Evolutionary conservation across 2,888 invertebrate genomes (phyloP), one percentile per base, ranked within the genome.

Genomic region (Aporophyla nigra): DNA sequence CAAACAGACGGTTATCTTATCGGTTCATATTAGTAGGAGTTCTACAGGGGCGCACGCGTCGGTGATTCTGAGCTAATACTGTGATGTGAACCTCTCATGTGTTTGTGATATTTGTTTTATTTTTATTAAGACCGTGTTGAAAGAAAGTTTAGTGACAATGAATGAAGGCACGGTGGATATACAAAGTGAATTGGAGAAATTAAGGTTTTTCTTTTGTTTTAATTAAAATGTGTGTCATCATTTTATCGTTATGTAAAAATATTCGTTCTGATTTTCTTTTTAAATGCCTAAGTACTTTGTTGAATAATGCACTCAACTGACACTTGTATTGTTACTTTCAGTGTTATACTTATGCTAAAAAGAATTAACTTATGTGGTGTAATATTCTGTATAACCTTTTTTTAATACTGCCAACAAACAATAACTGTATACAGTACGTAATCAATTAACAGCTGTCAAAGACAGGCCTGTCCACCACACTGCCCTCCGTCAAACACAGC

Each of bases 1-100:
- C 93, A 93, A 94, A 94, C 92, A 94, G 79, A 89, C 86, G 85
- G 86, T 78, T 95, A 95, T 96, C 95, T 96, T 96, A 96, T 96
- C 96, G 83, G 82, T 77, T 76, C 83, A 90, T 93, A 94, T 93
- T 95, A 93, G 93, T 92, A 86, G 89, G 88, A 91, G 92, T 89
- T 90, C 89, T 91, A 88, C 92, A 90, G 87, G 86, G 84, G 82
- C 89, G 91, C 94, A 92, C 93, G 93, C 85, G 82, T 73, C 86
- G 88, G 90, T 89, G 89, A 83, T 83, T 84, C 84, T 84, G 53
- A 82, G 79, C 67, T 24, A 63, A 86, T 85, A 87, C 88, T 91
- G 93, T 93, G 90, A 92, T 94, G 93, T 91, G 90, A 90, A 87
- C 88, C 87, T 88, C 82, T 84, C 85, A 78, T 79, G 83, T 79